phyloP scores from a whole-genome alignment of 2,113 vertebrate genomes.

The Xyliphius kryptos region DNA sequence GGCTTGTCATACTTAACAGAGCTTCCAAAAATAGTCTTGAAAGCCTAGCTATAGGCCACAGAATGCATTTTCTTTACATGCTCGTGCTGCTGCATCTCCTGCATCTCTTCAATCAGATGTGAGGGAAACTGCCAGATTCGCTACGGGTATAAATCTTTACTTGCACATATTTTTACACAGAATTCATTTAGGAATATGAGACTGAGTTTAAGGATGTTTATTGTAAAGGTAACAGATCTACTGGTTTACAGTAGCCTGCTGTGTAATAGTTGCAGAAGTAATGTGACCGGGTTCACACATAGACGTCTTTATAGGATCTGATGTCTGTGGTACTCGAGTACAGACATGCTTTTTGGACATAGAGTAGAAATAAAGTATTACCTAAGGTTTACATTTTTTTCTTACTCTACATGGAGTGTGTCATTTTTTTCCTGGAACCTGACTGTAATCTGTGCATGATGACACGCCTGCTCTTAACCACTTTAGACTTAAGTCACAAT shows the following conservation, averaged over 20 bases:
- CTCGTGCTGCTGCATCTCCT: slow-evolving; percentile 13
- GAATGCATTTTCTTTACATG: slow-evolving; percentile 17
- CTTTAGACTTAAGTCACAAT: slow-evolving; percentile 1
- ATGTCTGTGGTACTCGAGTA: background rate
- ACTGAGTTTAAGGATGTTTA: too few species aligned
- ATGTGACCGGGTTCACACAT: background rate
- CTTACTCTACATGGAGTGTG: background rate
- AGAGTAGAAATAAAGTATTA: background rate
- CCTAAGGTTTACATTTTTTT: background rate
- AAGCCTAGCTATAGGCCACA: background rate
- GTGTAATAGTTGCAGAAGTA: background rate
- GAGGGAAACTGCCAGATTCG: background rate
- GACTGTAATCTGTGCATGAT: background rate
- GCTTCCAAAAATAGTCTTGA: too few species aligned
- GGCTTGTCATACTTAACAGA: slow-evolving; percentile 34
- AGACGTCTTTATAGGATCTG: background rate
- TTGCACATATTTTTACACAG: too few species aligned
- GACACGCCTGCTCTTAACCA: slow-evolving; percentile 8
- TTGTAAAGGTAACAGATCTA: background rate
- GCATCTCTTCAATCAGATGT: background rate
- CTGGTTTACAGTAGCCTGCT: background rate
- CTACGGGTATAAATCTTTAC: too few species aligned
- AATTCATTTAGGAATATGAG: too few species aligned
- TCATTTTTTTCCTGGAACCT: slow-evolving; percentile 11
- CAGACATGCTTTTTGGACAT: background rate